Conservation (phyloP, 2,888 invertebrate genomes). For the Salpingus planirostris region DNA sequence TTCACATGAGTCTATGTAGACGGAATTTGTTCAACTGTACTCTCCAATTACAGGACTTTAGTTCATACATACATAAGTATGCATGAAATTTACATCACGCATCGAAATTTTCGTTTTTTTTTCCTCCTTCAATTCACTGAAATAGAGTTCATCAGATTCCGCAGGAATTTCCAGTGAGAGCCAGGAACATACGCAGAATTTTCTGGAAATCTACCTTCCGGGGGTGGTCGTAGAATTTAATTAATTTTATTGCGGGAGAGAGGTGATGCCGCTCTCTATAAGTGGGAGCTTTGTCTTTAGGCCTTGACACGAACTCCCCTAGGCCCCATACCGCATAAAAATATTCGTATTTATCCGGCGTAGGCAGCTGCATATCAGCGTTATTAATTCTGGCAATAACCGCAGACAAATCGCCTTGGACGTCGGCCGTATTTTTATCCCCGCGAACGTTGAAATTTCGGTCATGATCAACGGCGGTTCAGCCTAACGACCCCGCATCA, state of each 20-base stretch:
- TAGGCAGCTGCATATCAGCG: constrained; percentile 19
- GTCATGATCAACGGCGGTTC: constrained; percentile 12
- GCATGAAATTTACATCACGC: too few species aligned
- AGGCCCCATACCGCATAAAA: constrained; percentile 19
- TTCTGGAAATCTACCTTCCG: too few species aligned
- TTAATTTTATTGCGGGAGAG: constrained; percentile 13
- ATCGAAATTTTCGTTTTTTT: too few species aligned
- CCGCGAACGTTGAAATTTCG: constrained; percentile 10
- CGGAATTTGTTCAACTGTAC: too few species aligned
- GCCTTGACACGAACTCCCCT: constrained; percentile 17
- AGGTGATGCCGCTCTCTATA: constrained; percentile 9
- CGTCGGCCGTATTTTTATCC: constrained; percentile 11
- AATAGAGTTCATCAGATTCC: too few species aligned
- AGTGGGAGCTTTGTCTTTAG: constrained; percentile 19
- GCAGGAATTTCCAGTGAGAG: too few species aligned
- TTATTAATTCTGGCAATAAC: constrained; percentile 22
- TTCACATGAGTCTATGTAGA: too few species aligned
- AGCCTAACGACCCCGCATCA: constrained; percentile 8
- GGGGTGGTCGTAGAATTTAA: too few species aligned
- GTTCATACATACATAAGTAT: too few species aligned
- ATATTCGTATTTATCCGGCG: constrained; percentile 19
- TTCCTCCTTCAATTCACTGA: too few species aligned
- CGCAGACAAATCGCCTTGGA: constrained; percentile 19
- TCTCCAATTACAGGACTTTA: too few species aligned
- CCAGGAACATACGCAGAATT: too few species aligned